Evolutionary conservation across 2,888 invertebrate genomes (phyloP), one percentile per base, ranked within the genome.

Genomic region (Epirrhoe alternata): DNA sequence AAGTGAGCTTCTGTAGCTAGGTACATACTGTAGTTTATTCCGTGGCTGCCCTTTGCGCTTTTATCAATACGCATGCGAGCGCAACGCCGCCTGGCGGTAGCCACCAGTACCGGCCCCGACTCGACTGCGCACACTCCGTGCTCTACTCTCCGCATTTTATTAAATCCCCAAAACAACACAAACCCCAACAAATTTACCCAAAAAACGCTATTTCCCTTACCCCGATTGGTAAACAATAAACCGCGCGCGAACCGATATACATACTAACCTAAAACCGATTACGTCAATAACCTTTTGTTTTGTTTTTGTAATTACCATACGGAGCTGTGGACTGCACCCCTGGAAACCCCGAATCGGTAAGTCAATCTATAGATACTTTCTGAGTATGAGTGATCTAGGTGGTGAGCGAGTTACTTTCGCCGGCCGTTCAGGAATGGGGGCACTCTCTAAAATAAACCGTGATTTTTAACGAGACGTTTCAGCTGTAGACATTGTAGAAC

Each of bases 61-160:
- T 89, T 90, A 87, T 91, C 92, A 64, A 68, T 68, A 68, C 68
- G 64, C 68, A 61, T 64, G 64, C 85, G 78, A 71, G 70, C 68
- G 71, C 81, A 86, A 85, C 90, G 91, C 92, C 90, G 86, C 82
- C 91, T 85, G 76, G 64, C 83, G 90, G 82, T 80, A 75, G 77
- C 69, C 81, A 83, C 73, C 89, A 90, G 90, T 89, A 87, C 80
- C 73, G 69, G 70, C 72, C 73, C 77, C 80, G 86, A 77, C 79
- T 79, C 83, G 81, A 89, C 76, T 91, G 92, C 92, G 92, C 92
- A 91, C 86, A 81, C 92, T 89, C 92, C 84, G 75, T 85, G 81
- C 78, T 82, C 83, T 82, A 81, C 83, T 84, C 84, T 85, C 86
- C 84, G 89, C 89, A 90, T 88, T 85, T 83, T 54, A 62, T 45